Evolutionary conservation across 2,113 vertebrate genomes (phyloP), one percentile per base, ranked within the genome.

Genomic region (Stercorarius parasiticus): DNA sequence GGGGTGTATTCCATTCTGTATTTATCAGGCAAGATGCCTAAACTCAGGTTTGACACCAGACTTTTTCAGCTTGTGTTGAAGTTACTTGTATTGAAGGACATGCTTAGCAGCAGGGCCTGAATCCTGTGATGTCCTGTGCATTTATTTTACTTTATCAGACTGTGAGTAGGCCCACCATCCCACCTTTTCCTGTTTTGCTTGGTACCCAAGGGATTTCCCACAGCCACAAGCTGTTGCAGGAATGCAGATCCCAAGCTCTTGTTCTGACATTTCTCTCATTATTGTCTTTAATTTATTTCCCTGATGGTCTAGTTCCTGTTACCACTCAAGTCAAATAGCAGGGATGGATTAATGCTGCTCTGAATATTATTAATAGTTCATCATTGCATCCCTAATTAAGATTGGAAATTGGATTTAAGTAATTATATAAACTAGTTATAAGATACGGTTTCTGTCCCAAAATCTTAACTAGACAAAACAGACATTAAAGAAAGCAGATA

Each of bases 281-380:
- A 45, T 82, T 86, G 45, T 72, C 77, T 74, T 70, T 62, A 84
- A 77, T 93, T 96, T 92, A 32, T 89, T 89, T 95, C 74, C 66
- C 73, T 79, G 40, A 76, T 91, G 78, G 38, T 93, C 78, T 95
- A 80, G 66, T 77, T 96, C 81, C 73, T 94, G 73, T 58, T 73
- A 58, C 55, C 23, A 72, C 55, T 82, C 22, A 53, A 87, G 55
- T 93, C 78, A 82, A 93, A 81, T 62, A 90, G 17, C 53, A 85
- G 42, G 12, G 71, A 15, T 45, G 86, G 90, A 58, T 52, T 88
- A 72, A 83, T 91, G 62, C 29, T 88, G 78, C 45, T 95, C 82
- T 77, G 70, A 78, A 74, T 96, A 86, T 74, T 96, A 91, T 93
- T 91, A 91, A 86, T 96, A 94, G 95, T 70, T 88, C 62, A 42